Base-by-base conservation (phyloP, 2,888 invertebrate species). In the Drosophila ezoana region DNA sequence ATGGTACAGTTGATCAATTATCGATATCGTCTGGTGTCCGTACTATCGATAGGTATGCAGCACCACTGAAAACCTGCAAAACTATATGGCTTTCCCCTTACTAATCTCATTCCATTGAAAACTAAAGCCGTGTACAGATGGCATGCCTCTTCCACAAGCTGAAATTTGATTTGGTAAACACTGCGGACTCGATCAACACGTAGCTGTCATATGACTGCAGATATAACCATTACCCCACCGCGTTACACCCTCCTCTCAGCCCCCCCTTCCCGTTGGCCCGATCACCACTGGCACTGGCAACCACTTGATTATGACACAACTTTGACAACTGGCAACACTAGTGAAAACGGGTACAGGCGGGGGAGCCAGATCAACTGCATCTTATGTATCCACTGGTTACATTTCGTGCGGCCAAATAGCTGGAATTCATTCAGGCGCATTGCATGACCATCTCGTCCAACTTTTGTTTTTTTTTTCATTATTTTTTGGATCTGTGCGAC, bases 401-500 rank as follows among this genome's bases (percentile, higher is more conserved):
- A 72, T 65, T 64, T 74, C 62, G 62, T 68, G 68, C 59, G 56
- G 53, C 76, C 70, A 67, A 68, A 77, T 77, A 64, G 65, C 72
- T 71, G 64, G 66, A 81, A 73, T 64, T 76, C 80, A 85, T 81
- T 81, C 66, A 78, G 58, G 80, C 80, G 79, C 74, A 66, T 67
- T 80, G 65, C 76, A 72, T 83, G 84, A 73, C 51, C 59, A 51
- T 58, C 65, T 60, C 16, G 53, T 67, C 74, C 51, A 84, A 78
- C 84, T 71, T 81, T 74, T 70, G 69, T 78, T 76, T 33, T 20
- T 0, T 4, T 23, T 23, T 23, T 20, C 10, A 4, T 41, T 40
- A 3, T 4, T 41, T 41, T 74, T 65, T 59, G 61, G 74, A 56
- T 61, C 63, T 16, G 28, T 9, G 41, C 18, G 3, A 40, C 33